Conservation (phyloP, 2,113 vertebrate species). For the Phalacrocorax pelagicus region DNA sequence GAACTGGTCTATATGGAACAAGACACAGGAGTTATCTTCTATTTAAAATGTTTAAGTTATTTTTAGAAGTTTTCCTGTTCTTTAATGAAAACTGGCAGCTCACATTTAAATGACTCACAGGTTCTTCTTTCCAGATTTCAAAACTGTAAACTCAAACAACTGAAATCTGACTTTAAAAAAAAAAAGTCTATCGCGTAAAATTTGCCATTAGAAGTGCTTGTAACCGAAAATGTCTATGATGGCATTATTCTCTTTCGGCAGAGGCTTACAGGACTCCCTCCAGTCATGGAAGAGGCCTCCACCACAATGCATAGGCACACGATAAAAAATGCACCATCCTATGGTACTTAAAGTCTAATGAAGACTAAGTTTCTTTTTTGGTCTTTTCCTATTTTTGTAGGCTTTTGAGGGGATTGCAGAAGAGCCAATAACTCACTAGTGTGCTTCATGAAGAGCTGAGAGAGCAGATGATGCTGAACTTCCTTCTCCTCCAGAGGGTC, state of each 20-base stretch:
- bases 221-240: neutral
- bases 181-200: neutral
- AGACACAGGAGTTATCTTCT: neutral
- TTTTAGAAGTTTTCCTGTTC: neutral
- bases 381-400: neutral
- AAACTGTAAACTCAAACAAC: neutral
- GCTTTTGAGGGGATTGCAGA: neutral
- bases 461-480: neutral
- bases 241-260: neutral
- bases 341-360: neutral
- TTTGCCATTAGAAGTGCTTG: neutral
- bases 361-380: neutral
- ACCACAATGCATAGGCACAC: fast-evolving
- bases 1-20: neutral
- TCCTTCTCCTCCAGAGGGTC: neutral
- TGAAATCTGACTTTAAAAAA: neutral
- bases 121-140: neutral
- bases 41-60: neutral
- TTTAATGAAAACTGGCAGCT: neutral
- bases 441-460: neutral
- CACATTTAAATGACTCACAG: neutral
- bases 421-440: neutral
- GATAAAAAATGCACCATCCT: neutral
- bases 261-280: neutral
- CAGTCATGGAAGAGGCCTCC: neutral